These are phyloP conservation scores for Eupithecia inturbata DNA, from an alignment of 2,888 invertebrate genomes.

Conservation along the genomic window DNA sequence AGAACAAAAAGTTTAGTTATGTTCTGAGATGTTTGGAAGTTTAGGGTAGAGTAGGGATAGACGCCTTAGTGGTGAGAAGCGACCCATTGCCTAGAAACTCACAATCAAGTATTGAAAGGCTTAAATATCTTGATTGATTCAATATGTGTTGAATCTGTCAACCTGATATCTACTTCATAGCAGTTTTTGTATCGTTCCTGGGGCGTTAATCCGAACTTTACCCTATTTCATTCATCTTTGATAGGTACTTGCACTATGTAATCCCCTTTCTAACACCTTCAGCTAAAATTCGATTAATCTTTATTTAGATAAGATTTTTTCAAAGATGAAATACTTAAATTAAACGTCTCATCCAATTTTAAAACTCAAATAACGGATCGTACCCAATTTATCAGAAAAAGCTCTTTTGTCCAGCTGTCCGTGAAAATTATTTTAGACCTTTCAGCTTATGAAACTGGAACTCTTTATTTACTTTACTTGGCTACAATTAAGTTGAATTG, in stretches of 20 bases:
- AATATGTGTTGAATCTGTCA: neutral
- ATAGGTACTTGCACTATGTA: neutral
- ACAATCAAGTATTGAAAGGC: neutral
- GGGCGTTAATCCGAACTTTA: neutral
- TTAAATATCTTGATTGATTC: too few species aligned
- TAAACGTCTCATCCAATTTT: slow-evolving; percentile 20
- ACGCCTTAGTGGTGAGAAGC: neutral
- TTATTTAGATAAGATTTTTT: neutral
- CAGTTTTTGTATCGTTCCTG: neutral
- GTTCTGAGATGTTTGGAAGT: neutral
- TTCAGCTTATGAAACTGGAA: slow-evolving; percentile 18
- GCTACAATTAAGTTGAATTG: neutral
- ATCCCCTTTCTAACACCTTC: neutral
- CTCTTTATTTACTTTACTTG: slow-evolving; percentile 17
- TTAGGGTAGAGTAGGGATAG: neutral
- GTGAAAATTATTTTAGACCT: slow-evolving; percentile 19
- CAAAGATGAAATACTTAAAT: slow-evolving; percentile 9
- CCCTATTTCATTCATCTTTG: neutral
- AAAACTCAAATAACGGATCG: slow-evolving; percentile 16
- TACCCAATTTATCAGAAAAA: slow-evolving; percentile 28
- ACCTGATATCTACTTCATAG: too few species aligned
- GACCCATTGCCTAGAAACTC: neutral
- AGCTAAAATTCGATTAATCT: neutral
- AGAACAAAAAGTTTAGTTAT: neutral
- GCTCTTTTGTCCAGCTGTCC: slow-evolving; percentile 23